These are phyloP conservation scores for Neosilurus mollespiculum DNA, from an alignment of 2,797 vertebrate species.

Conservation along the genomic window DNA sequence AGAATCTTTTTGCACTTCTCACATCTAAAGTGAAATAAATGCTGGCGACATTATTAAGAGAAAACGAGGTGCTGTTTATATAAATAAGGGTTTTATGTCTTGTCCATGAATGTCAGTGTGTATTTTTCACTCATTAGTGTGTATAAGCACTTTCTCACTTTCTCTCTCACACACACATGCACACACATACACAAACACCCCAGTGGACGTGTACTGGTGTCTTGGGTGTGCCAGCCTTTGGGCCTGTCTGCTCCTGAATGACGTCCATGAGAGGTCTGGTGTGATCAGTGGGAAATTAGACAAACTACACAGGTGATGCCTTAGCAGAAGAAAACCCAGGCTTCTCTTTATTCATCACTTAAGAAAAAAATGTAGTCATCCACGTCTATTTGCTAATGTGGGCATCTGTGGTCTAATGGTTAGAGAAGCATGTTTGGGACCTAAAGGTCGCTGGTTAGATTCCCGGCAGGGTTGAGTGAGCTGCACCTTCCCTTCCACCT, in stretches of 20 bases:
- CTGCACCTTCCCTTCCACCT: no score
- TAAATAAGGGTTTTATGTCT: not conserved
- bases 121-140: conserved; percentile 2
- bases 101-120: not conserved
- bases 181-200: not conserved
- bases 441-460: no score
- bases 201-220: conserved; percentile 35
- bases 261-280: conserved; percentile 48
- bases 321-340: conserved; percentile 40
- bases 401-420: no score
- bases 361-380: not conserved
- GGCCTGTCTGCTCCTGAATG: conserved; percentile 48
- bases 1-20: not conserved
- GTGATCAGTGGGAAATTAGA: conserved; percentile 34
- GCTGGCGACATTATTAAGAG: not conserved
- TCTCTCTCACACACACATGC: not conserved
- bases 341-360: not conserved
- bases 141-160: conserved; percentile 9
- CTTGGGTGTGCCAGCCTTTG: conserved; percentile 23
- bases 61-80: not conserved
- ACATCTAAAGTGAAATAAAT: not conserved
- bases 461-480: no score
- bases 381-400: no score
- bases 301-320: conserved; percentile 39
- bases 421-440: no score